These are phyloP conservation scores for Dipodomys ordii DNA, from an alignment of 2,113 vertebrate species.

Conservation along the genomic window DNA sequence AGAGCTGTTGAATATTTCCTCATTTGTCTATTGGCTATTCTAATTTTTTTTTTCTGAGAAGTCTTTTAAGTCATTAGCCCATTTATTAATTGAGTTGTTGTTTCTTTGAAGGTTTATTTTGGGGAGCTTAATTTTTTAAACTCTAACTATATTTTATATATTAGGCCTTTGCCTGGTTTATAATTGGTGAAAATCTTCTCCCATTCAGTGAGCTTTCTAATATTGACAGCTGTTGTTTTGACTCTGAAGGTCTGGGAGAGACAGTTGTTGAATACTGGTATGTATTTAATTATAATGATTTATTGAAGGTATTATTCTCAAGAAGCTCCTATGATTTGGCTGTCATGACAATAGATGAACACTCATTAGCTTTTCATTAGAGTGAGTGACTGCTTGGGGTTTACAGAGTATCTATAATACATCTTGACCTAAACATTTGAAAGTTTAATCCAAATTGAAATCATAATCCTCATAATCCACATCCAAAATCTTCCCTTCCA, in stretches of 20 bases:
- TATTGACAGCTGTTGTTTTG: neutral
- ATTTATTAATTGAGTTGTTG: too few relatives aligned
- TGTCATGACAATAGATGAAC: neutral
- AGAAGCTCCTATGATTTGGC: neutral
- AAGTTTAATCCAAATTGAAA: neutral
- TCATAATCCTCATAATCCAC: neutral
- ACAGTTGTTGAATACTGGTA: neutral
- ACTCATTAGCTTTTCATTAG: neutral
- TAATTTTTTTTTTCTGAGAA: too few relatives aligned
- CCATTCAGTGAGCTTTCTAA: too few relatives aligned
- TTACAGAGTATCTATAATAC: neutral
- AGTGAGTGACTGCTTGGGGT: neutral
- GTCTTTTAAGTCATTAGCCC: too few relatives aligned
- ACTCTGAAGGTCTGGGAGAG: neutral
- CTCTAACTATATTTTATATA: too few relatives aligned
- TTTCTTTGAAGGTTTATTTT: too few relatives aligned
- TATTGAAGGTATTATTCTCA: neutral
- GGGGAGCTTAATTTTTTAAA: too few relatives aligned
- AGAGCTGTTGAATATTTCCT: too few relatives aligned
- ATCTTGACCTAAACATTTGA: neutral
- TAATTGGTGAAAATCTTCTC: too few relatives aligned
- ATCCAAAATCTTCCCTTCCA: neutral
- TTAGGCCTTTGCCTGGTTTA: too few relatives aligned
- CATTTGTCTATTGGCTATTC: too few relatives aligned
- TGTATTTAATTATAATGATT: neutral